These are phyloP conservation scores for Choristoneura rosaceana DNA, from an alignment of 2,888 invertebrate genomes.

Conservation along the genomic window DNA sequence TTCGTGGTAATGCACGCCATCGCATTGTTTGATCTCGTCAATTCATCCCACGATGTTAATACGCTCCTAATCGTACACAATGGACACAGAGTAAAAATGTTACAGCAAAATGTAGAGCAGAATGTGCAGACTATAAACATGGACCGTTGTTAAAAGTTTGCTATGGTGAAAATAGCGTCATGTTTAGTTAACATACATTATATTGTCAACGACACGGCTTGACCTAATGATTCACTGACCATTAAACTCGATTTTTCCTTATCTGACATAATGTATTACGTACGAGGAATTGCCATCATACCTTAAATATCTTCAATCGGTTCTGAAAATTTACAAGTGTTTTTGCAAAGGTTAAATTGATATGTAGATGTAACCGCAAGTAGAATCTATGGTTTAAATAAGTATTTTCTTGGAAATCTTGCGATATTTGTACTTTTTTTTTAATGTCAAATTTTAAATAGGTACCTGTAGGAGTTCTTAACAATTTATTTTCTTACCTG, in stretches of 20 bases:
- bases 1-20: slow-evolving; percentile 67
- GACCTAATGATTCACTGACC: slow-evolving; percentile 83
- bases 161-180: slow-evolving; percentile 54
- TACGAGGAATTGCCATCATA: slow-evolving; percentile 10
- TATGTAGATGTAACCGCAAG: background rate
- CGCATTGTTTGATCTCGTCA: slow-evolving; percentile 72
- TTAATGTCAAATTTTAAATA: background rate
- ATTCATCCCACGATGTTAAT: slow-evolving; percentile 60
- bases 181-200: slow-evolving; percentile 74
- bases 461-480: background rate
- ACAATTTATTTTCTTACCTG: background rate
- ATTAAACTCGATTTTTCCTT: slow-evolving; percentile 77
- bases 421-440: background rate
- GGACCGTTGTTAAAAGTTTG: slow-evolving; percentile 54
- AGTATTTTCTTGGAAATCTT: background rate
- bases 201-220: slow-evolving; percentile 79
- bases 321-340: slow-evolving; percentile 6
- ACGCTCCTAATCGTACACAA: slow-evolving; percentile 60
- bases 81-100: slow-evolving; percentile 62
- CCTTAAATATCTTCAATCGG: slow-evolving; percentile 35
- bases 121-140: slow-evolving; percentile 52
- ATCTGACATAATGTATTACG: slow-evolving; percentile 71
- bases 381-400: background rate
- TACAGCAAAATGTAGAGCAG: slow-evolving; percentile 46
- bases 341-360: slow-evolving; percentile 5